These are phyloP conservation scores for Iphiclides podalirius DNA, from an alignment of 2,888 invertebrate species.

Conservation along the genomic window DNA sequence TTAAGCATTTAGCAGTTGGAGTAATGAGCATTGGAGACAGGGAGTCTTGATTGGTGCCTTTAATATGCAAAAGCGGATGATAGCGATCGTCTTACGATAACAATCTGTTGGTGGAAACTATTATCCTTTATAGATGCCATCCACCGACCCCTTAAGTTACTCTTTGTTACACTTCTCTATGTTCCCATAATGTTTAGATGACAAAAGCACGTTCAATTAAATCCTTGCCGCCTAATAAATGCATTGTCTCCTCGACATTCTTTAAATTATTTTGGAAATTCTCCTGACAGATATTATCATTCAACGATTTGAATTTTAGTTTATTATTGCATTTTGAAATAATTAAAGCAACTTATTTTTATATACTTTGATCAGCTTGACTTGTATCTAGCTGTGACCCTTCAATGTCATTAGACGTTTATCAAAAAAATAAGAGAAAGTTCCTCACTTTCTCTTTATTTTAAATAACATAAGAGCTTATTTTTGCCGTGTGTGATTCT, in stretches of 20 bases:
- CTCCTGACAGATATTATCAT: neutral
- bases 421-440: no score
- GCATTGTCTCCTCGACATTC: neutral
- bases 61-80: constrained; percentile 53
- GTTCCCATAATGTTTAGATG: constrained; percentile 12
- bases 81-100: constrained; percentile 29
- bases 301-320: no score
- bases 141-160: constrained; percentile 8
- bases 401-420: no score
- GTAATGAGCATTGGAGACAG: constrained; percentile 45
- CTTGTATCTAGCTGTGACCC: no score
- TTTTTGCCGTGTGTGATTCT: no score
- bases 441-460: no score
- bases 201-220: constrained; percentile 11
- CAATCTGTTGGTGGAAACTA: constrained; percentile 15
- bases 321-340: no score
- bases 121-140: constrained; percentile 18
- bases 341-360: no score
- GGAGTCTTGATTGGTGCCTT: constrained; percentile 53
- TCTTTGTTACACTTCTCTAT: constrained; percentile 11
- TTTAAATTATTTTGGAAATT: neutral
- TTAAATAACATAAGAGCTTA: no score
- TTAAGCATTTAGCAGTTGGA: constrained; percentile 44
- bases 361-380: no score
- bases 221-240: constrained; percentile 2